Percentiles rank a stretch among this genome's conserved stretches.
Conservation (phyloP, 2,113 vertebrate species). For the Siphamia tubifer region DNA sequence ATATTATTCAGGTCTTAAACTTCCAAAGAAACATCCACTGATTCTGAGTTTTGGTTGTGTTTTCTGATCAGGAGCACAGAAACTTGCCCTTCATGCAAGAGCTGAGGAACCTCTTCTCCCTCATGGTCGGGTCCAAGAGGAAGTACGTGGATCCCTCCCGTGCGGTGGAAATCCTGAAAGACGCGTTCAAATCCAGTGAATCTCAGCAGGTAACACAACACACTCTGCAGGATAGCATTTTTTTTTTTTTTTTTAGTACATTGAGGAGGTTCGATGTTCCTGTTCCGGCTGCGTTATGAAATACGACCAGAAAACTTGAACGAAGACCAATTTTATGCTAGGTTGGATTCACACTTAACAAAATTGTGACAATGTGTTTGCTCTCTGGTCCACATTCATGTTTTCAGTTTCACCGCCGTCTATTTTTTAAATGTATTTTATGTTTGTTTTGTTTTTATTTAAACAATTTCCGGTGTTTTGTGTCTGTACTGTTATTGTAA, state of each 20-base stretch:
- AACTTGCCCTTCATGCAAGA: conserved; percentile 99
- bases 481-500: no score
- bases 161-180: conserved; percentile 98
- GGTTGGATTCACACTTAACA: no score
- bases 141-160: conserved; percentile 98
- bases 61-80: conserved; percentile 86
- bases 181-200: conserved; percentile 97
- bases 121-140: conserved; percentile 95
- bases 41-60: not conserved
- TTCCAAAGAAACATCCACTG: not conserved
- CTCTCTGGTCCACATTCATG: no score
- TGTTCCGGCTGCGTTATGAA: not conserved
- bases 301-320: no score
- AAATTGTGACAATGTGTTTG: no score
- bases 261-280: not conserved
- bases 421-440: no score
- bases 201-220: conserved; percentile 89
- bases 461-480: no score
- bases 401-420: no score
- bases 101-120: conserved; percentile 92
- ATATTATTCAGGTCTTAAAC: no score
- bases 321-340: no score
- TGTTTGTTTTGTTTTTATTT: no score
- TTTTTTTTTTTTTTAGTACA: not conserved
- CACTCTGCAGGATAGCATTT: not conserved